phyloP scores from a whole-genome alignment of 2,113 vertebrate species.

The Cheilinus undulatus region DNA sequence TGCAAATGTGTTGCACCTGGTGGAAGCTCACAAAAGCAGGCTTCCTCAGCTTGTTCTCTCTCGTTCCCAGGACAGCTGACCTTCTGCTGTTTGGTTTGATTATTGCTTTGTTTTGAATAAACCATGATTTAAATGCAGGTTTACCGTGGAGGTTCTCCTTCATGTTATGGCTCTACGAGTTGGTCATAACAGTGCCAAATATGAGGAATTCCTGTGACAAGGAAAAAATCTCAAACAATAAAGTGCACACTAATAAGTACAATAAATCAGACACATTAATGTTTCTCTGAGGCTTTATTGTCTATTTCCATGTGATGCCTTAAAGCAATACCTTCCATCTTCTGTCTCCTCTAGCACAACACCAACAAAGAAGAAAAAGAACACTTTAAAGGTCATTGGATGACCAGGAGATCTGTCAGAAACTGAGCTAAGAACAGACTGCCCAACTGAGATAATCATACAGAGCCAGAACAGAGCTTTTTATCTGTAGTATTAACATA shows the following conservation, averaged over 20 bases:
- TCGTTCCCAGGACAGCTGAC: no score
- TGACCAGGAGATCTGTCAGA: conserved; percentile 44
- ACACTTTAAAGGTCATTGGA: conserved; percentile 41
- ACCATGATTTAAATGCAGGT: no score
- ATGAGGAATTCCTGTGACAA: no score
- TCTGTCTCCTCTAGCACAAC: conserved; percentile 60
- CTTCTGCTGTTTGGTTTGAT: no score
- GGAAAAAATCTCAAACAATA: no score
- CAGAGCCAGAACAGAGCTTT: conserved; percentile 37
- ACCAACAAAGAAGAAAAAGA: conserved; percentile 56
- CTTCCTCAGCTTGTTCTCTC: no score
- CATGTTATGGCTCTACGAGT: no score
- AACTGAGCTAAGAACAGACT: conserved; percentile 29
- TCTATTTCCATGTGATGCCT: conserved; percentile 66
- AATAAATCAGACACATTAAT: neutral
- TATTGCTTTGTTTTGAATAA: no score
- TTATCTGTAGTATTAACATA: conserved; percentile 33
- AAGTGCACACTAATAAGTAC: neutral
- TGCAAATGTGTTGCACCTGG: no score
- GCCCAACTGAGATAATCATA: conserved; percentile 22
- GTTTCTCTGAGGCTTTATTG: conserved; percentile 74
- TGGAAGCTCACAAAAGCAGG: no score
- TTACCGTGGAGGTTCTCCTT: no score
- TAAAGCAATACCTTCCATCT: conserved; percentile 56
- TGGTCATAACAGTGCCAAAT: no score